Conservation (phyloP, 2,113 vertebrate species). For the Puntigrus tetrazona region DNA sequence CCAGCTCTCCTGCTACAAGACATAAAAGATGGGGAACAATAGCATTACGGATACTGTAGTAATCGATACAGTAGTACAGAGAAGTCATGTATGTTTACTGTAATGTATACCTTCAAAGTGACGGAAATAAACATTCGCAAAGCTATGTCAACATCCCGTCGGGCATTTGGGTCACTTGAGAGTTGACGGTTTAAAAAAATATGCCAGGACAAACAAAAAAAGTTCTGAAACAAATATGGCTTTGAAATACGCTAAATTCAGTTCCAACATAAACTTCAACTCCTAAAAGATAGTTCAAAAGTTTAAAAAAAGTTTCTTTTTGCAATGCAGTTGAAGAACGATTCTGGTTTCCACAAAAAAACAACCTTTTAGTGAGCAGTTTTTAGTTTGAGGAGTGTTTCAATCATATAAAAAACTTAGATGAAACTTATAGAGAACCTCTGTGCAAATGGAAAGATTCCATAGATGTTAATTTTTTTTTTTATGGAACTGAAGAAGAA, state of each 20-base stretch:
- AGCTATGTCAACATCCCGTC: background rate
- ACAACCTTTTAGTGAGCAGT: no score
- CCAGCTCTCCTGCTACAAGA: background rate
- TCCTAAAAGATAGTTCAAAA: background rate
- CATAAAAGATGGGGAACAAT: constrained; percentile 5
- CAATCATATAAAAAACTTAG: no score
- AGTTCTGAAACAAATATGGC: background rate
- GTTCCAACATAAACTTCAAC: background rate
- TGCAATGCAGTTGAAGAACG: no score
- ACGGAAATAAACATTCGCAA: background rate
- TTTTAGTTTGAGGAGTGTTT: no score
- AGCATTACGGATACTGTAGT: background rate
- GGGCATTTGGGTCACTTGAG: background rate
- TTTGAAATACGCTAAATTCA: background rate
- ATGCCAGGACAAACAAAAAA: background rate
- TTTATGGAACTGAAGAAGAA: background rate
- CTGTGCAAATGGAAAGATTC: no score
- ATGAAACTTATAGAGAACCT: no score
- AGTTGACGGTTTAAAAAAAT: background rate
- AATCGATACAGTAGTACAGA: background rate
- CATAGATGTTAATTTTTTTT: no score
- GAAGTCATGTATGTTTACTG: background rate
- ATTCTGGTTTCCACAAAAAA: no score
- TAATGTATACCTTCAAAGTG: background rate
- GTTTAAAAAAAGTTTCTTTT: no score